Base-by-base conservation (phyloP, 1,140 invertebrate species). In the Diplogasteroides magnus region DNA sequence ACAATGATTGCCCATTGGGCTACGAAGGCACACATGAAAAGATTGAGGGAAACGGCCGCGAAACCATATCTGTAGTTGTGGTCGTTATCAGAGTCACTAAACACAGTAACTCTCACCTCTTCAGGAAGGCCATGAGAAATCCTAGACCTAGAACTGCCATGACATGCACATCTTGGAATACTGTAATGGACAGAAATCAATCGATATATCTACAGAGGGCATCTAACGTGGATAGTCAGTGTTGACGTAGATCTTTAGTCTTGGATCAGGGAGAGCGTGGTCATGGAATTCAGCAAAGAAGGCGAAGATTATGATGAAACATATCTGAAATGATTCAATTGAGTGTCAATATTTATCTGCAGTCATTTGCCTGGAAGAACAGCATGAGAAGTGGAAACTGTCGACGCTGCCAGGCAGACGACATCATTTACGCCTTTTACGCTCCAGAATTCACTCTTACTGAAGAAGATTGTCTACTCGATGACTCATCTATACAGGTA, bases 61-160 rank as follows among this genome's bases (percentile, higher is more conserved):
- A 90, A 93, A 26, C 91, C 90, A 82, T 96, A 96, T 75, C 63
- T 67, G 64, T 67, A 28, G 25, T n/a, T 25, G 25, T 31, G 3
- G 29, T 48, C 31, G 13, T 32, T 2, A 19, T 60, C 13, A 11
- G 15, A 31, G 14, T n/a, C 31, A 1, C 32, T 14, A 28, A 58
- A 56, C 26, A 19, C 28, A 29, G 28, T 23, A 69, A 61, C n/a
- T n/a, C n/a, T n/a, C n/a, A 48, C 37, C 88, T 88, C 79, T 90
- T 90, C n/a, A 96, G 84, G 80, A 95, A 97, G 0, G 92, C 94
- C 93, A 97, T 96, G 67, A 97, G 85, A 80, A 93, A 97, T 0
- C 92, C 93, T 80, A 96, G 95, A 72, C 93, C 93, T 74, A 96
- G 88, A 85, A 93, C 95, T 78, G 97, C 94, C 94, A 97, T 97